phyloP scores from a whole-genome alignment of 2,888 invertebrate species.

The Temnothorax ravouxi region DNA sequence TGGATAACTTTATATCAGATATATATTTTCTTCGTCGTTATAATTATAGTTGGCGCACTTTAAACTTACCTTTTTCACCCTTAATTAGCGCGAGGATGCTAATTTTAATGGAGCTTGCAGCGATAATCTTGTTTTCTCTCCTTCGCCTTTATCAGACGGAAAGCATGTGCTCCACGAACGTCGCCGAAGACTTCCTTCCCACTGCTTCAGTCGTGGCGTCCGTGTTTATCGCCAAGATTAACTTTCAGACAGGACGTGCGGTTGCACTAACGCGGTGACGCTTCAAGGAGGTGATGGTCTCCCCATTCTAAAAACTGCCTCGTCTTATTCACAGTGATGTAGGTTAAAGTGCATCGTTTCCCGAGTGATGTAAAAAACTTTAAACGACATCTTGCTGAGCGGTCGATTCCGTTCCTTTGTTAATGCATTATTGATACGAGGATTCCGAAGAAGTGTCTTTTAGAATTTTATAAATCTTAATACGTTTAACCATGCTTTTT shows the following conservation, averaged over 20 bases:
- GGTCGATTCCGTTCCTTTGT: neutral
- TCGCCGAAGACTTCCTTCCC: constrained; percentile 6
- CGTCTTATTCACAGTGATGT: constrained; percentile 26
- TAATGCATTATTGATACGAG: neutral
- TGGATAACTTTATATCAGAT: neutral
- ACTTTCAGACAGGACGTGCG: constrained; percentile 25
- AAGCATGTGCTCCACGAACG: neutral
- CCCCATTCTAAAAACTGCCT: constrained; percentile 14
- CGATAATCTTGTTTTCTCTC: neutral
- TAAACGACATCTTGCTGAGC: neutral
- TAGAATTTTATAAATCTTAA: neutral
- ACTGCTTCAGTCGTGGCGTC: neutral
- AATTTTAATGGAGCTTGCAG: constrained; percentile 35
- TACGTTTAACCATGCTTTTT: neutral
- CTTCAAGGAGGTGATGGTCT: neutral
- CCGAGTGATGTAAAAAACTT: constrained; percentile 1
- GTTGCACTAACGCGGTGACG: neutral
- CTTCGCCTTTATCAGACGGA: constrained; percentile 6
- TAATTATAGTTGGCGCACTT: constrained; percentile 41
- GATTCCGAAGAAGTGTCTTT: neutral
- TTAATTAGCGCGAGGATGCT: constrained; percentile 40
- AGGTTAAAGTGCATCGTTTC: constrained; percentile 53
- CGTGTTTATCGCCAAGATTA: constrained; percentile 41
- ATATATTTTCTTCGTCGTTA: constrained; percentile 22
- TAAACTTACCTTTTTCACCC: constrained; percentile 6